phyloP scores from a whole-genome alignment of 2,113 vertebrate species.

The Dromas ardeola region DNA sequence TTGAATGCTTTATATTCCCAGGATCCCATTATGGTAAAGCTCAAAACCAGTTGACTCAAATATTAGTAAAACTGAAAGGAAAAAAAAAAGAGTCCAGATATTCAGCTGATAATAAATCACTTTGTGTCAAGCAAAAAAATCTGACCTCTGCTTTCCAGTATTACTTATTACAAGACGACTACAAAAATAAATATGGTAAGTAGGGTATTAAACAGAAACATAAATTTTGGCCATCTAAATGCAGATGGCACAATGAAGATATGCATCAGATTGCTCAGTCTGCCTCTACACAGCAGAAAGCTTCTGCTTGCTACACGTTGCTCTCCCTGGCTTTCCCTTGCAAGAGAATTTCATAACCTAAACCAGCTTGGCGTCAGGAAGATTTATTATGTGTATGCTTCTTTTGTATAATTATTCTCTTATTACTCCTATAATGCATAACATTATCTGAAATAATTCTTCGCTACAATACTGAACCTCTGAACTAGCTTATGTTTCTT shows the following conservation, averaged over 20 bases:
- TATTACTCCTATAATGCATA: neutral
- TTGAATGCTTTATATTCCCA: conserved; percentile 12
- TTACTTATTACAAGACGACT: neutral
- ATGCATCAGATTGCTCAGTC: neutral
- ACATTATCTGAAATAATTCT: neutral
- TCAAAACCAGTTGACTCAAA: neutral
- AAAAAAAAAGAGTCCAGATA: neutral
- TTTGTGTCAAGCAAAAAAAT: neutral
- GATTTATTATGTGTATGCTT: neutral
- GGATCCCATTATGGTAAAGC: conserved; percentile 21
- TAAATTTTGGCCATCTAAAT: neutral
- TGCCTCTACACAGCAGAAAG: neutral
- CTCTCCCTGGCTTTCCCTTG: neutral
- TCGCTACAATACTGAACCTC: neutral
- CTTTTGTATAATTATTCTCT: neutral
- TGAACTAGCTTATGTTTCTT: neutral
- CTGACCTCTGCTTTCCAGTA: neutral
- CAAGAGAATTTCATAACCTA: neutral
- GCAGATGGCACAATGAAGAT: neutral
- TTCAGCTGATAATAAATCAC: conserved; percentile 35
- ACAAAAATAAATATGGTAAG: neutral
- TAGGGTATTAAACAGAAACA: neutral
- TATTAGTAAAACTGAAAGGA: conserved; percentile 13
- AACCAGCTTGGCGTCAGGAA: neutral
- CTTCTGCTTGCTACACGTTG: neutral